These are phyloP conservation scores for Bombyx mandarina DNA, from an alignment of 1,140 invertebrate genomes.

Conservation along the genomic window DNA sequence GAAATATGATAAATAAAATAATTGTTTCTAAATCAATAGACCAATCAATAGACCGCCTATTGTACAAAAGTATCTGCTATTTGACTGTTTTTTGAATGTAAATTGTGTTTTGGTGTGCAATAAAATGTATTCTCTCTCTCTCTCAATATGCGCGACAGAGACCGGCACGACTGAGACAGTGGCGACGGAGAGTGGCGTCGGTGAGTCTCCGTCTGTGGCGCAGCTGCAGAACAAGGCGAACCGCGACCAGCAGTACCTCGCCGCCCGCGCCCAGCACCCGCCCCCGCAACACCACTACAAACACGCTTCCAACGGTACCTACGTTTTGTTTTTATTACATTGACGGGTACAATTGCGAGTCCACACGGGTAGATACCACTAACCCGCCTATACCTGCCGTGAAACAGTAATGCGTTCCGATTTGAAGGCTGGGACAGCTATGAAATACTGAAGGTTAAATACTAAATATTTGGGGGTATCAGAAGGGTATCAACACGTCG, in stretches of 20 bases:
- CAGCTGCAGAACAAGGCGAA: constrained; percentile 84
- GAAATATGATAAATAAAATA: background rate
- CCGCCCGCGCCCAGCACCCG: constrained; percentile 70
- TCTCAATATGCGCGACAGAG: constrained; percentile 35
- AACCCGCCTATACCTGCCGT: too few relatives aligned
- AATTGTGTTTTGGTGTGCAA: too few relatives aligned
- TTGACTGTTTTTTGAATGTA: too few relatives aligned
- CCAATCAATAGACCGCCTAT: background rate
- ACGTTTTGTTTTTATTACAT: background rate
- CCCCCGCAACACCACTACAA: constrained; percentile 62
- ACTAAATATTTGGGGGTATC: too few relatives aligned
- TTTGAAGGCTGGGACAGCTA: too few relatives aligned
- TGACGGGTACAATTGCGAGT: too few relatives aligned
- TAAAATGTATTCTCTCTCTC: too few relatives aligned
- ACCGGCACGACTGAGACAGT: constrained; percentile 48
- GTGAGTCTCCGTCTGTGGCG: constrained; percentile 79
- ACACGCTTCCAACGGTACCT: constrained; percentile 55
- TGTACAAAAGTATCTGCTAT: background rate
- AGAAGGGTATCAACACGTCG: too few relatives aligned
- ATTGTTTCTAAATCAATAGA: background rate
- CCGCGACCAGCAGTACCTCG: constrained; percentile 81
- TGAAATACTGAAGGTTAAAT: too few relatives aligned
- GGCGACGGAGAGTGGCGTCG: constrained; percentile 58
- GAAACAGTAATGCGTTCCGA: too few relatives aligned
- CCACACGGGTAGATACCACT: too few relatives aligned